These are phyloP conservation scores for Drosophila triauraria DNA, from an alignment of 1,140 invertebrate species.

Conservation along the genomic window DNA sequence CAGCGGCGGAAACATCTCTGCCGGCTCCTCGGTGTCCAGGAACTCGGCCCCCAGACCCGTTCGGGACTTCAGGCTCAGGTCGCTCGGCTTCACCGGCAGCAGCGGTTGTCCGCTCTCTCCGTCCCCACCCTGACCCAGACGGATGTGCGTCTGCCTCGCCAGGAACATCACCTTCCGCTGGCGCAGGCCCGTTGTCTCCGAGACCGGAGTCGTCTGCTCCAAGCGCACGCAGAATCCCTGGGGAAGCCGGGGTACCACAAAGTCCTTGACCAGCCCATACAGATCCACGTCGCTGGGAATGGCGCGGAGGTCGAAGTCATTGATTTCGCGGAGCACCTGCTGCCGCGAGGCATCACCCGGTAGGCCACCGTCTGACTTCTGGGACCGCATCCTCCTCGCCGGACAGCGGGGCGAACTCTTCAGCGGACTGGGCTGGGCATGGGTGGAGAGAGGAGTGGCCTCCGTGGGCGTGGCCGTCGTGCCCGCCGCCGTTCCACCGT, in stretches of 20 bases:
- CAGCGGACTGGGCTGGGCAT: constrained; percentile 75
- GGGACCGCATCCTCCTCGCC: constrained; percentile 60
- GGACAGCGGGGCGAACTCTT: constrained; percentile 77
- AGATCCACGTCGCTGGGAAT: constrained; percentile 79
- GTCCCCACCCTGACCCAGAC: constrained; percentile 23
- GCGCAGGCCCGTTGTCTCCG: constrained; percentile 13
- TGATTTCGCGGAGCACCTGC: constrained; percentile 66
- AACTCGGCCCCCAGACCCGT: constrained; percentile 53
- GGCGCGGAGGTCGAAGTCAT: constrained; percentile 76
- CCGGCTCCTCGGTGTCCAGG: constrained; percentile 70
- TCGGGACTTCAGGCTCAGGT: neutral
- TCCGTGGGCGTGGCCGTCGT: constrained; percentile 72
- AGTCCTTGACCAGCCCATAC: constrained; percentile 78
- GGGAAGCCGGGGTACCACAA: constrained; percentile 80
- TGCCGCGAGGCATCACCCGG: constrained; percentile 8
- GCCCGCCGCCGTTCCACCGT: constrained; percentile 20
- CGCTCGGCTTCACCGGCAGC: neutral
- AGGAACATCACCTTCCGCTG: constrained; percentile 67
- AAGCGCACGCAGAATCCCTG: constrained; percentile 77
- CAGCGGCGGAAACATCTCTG: constrained; percentile 69
- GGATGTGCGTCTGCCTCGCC: constrained; percentile 66
- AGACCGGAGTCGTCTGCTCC: constrained; percentile 57
- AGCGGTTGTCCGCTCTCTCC: neutral
- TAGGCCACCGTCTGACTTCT: constrained; percentile 42
- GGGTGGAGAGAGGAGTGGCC: constrained; percentile 70